Evolutionary conservation across 2,888 invertebrate genomes (phyloP), one percentile per base, ranked within the genome.

Genomic region (Phortica magna): DNA sequence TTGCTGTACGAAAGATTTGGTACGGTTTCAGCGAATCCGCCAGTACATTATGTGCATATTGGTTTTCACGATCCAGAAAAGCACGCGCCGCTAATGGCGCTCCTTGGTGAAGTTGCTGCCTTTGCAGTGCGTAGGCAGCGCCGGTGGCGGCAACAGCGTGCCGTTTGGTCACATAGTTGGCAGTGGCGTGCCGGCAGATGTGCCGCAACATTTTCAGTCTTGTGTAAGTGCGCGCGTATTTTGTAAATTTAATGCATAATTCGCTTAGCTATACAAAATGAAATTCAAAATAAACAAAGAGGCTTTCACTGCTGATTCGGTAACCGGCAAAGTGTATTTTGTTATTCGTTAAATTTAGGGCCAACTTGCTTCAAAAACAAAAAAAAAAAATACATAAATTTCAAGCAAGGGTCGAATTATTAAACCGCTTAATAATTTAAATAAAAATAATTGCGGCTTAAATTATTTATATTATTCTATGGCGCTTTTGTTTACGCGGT

Each of bases 41-140:
- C 4, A 92, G 79, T 5, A 91, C 84, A 6, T 82, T 80, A 76
- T 92, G 92, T 0, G 92, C 92, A 80, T 83, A 89, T 31, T 83
- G 79, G 81, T 92, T 92, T 78, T 92, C 92, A 9, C 79, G 78
- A 59, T 92, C 91, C 2, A 87, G 48, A 61, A 84, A 91, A 1
- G 84, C 10, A 78, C 88, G 89, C 0, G 85, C 88, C 2, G 76
- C 70, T 74, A 77, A 6, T 2, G 59, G 42, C 1, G 75, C 73
- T 0, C 83, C 22, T 3, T 53, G 48, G 22, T 70, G 70, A 9
- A 70, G n/a, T 2, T 42, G 70, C 22, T 19, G 70, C 9, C 7
- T 31, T 17, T 7, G 10, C 7, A n/a, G 17, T 22, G 61, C 22
- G 31, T n/a, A 19, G 61, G 55, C 17, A 17, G 55, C 17, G 55